phyloP scores from a whole-genome alignment of 2,113 vertebrate genomes.

The Cinclus cinclus region DNA sequence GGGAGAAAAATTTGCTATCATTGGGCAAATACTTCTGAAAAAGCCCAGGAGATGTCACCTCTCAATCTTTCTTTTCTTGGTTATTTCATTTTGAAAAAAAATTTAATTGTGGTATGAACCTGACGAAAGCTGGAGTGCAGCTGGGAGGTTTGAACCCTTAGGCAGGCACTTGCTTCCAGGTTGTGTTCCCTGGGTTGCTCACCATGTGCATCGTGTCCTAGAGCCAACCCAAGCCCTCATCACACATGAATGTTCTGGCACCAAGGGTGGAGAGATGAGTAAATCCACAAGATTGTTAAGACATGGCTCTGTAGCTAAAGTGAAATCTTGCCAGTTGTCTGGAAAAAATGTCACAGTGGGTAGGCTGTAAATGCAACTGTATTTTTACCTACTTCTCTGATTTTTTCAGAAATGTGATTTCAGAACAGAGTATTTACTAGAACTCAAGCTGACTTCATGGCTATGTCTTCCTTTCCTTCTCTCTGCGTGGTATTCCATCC shows the following conservation, averaged over 20 bases:
- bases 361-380: not conserved
- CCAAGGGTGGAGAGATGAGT: not conserved
- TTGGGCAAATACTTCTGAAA: not conserved
- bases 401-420: constrained; percentile 9
- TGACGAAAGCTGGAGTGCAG: not conserved
- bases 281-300: not conserved
- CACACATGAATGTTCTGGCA: not conserved
- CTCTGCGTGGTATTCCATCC: not conserved
- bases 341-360: constrained; percentile 3
- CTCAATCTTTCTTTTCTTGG: not conserved
- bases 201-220: fast-evolving
- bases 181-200: not conserved
- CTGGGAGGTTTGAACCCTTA: not conserved
- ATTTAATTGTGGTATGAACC: not conserved
- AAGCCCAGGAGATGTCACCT: not conserved
- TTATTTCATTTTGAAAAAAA: not conserved
- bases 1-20: not conserved
- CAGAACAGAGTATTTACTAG: not conserved
- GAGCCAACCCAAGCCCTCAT: not conserved
- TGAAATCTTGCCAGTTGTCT: not conserved
- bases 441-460: not conserved
- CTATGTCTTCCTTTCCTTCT: not conserved
- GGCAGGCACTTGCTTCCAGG: fast-evolving
- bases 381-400: not conserved
- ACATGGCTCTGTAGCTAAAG: not conserved